Evolutionary conservation across 2,888 invertebrate species (phyloP), one percentile per base, ranked within the genome.

Genomic region (Pachycephus smyrnensis): DNA sequence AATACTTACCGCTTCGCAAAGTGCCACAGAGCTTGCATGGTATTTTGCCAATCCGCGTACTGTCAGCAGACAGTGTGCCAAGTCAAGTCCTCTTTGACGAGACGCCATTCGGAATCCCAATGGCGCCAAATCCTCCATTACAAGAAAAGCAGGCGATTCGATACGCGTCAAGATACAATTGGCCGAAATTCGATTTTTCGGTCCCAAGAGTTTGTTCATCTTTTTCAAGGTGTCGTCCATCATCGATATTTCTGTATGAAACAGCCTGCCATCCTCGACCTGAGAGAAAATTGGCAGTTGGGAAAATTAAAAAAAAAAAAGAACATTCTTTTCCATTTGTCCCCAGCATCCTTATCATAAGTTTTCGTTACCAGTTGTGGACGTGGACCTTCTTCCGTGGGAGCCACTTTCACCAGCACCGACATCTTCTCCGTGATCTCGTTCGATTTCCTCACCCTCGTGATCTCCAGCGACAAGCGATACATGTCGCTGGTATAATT

Each of bases 41-140:
- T 93, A 93, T 83, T 91, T 92, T 3, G 93, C 94, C 85, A 94
- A 86, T 86, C 93, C 93, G 78, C 90, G 89, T 1, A 94, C 84
- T 12, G 93, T 92, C 68, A 93, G 83, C 71, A 92, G 85, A 79
- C 92, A 92, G 85, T 94, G 94, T 23, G 91, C 89, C 84, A 93
- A 90, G 87, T 94, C 93, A 37, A 94, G 91, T n/a, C 94, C 94
- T 77, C 86, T 86, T 81, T 92, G 92, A 73, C 94, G 91, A 82
- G 92, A 92, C 33, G 92, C 92, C 91, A 94, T 92, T 80, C 92
- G 92, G 83, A 92, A 94, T 55, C 94, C 94, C 75, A 92, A 88
- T 75, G 92, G 91, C n/a, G 92, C 92, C 69, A 94, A 89, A 86
- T 94, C 94, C 84, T 94, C 94, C 69, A 94, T 87, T 2, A 94